Base-by-base conservation (phyloP, 1,140 invertebrate species). In the Panonychus citri region DNA sequence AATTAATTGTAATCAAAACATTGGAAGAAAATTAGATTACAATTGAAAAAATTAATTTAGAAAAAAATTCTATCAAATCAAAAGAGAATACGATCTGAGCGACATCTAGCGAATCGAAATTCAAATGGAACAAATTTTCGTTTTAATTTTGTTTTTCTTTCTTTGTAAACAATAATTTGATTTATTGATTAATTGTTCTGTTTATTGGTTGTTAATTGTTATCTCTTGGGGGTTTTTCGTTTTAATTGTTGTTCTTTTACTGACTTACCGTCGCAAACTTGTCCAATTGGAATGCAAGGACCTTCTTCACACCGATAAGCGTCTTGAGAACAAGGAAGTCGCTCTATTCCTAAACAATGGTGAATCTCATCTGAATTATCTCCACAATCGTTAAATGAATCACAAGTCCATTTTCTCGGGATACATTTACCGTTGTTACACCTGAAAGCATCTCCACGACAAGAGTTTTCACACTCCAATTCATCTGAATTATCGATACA, bases 391-490 rank as follows among this genome's bases (percentile, higher is more conserved):
- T 96, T 91, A 73, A 83, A 90, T 66, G 85, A 81, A 69, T 91
- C 86, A 65, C 87, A 91, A 66, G 85, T 84, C 87, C 86, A 93
- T 0, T 84, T 82, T 63, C 83, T 83, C 65, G 90, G 89, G 59
- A 95, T 94, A 64, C 91, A 94, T 2, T 88, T 76, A 0, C 86
- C 87, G 65, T 95, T 95, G 55, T 80, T 80, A 70, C 91, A 97
- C 26, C 85, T 77, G 75, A 91, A 94, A 68, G 94, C 86, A 24
- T 55, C 42, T 15, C 54, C 54, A n/a, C 15, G 39, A 48, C 54
- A 55, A n/a, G 17, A 24, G 21, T 27, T 28, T 19, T 43, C 27
- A 30, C 54, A 55, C 10, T 26, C 43, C 21, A 17, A 7, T 25
- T 55, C 54, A 24, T 55, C 54, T 5, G 24, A 28, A 48, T 7